Evolutionary conservation across 1,140 invertebrate genomes (phyloP).

Genomic region (Eriocheir sinensis): DNA sequence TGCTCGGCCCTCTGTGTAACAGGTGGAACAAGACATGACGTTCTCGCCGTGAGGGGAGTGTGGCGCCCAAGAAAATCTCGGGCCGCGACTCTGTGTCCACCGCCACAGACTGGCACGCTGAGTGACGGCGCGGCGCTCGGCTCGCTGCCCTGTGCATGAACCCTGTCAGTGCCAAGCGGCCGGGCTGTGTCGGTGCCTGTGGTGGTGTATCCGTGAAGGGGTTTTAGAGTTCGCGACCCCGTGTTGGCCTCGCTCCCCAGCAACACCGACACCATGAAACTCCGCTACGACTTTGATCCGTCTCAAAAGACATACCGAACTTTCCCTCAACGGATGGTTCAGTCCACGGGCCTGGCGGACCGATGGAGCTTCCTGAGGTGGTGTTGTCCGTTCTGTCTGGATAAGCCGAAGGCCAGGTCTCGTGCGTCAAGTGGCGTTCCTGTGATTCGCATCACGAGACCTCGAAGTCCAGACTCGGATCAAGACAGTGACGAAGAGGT

Average conservation of each 20-base stretch:
- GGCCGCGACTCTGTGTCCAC: background rate
- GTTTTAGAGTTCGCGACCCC: background rate
- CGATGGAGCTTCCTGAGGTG: conserved; percentile 60
- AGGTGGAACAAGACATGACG: background rate
- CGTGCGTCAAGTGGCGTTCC: conserved; percentile 69
- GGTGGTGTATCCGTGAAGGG: background rate
- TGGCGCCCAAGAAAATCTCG: background rate
- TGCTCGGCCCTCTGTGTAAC: background rate
- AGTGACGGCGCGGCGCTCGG: background rate
- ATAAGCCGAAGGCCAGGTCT: conserved; percentile 56
- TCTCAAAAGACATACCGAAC: conserved; percentile 75
- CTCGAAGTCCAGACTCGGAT: conserved; percentile 68
- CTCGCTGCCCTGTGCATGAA: background rate
- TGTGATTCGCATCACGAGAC: conserved; percentile 69
- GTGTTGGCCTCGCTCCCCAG: background rate
- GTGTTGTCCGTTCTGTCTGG: conserved; percentile 73
- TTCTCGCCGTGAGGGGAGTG: background rate
- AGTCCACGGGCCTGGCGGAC: conserved; percentile 66
- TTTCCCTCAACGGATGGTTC: conserved; percentile 71
- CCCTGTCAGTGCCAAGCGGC: background rate
- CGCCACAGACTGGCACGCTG: background rate
- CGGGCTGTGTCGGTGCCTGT: background rate
- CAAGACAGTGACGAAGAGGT: conserved; percentile 35
- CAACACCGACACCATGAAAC: conserved; percentile 59
- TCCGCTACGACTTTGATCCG: conserved; percentile 64